phyloP scores from a whole-genome alignment of 2,113 vertebrate genomes.

The Pelecanus crispus region DNA sequence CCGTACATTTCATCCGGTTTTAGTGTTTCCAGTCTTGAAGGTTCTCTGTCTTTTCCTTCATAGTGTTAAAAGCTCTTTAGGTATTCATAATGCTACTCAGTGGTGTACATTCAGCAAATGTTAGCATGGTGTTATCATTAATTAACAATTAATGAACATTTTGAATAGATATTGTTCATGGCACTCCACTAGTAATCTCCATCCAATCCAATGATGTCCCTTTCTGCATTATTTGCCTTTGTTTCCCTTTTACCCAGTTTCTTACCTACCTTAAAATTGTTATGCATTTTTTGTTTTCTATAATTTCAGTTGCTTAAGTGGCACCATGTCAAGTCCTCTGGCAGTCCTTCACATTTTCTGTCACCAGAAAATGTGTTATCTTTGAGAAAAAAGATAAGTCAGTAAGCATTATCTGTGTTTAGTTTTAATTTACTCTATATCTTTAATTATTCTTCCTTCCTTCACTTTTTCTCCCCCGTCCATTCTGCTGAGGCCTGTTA shows the following conservation, averaged over 20 bases:
- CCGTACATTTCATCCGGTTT: background rate
- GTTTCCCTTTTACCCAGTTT: background rate
- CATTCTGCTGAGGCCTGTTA: background rate
- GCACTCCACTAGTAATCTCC: background rate
- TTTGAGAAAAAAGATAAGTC: background rate
- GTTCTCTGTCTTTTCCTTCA: background rate
- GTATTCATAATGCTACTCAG: background rate
- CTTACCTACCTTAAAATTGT: background rate
- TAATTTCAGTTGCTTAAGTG: background rate
- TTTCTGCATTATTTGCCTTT: background rate
- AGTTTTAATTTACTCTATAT: background rate
- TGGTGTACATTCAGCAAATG: background rate
- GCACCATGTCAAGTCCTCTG: background rate
- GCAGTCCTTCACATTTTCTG: background rate
- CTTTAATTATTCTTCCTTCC: background rate
- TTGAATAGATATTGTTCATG: background rate
- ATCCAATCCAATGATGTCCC: background rate
- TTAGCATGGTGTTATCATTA: background rate
- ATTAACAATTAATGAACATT: background rate
- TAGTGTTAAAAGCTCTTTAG: background rate
- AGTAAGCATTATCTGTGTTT: background rate
- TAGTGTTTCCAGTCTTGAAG: background rate
- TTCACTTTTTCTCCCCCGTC: background rate
- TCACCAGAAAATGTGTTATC: background rate
- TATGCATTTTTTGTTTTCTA: background rate